Percentiles rank a stretch among this genome's conserved stretches.
phyloP scores from a whole-genome alignment of 2,113 vertebrate genomes.

The Macrotis lagotis region DNA sequence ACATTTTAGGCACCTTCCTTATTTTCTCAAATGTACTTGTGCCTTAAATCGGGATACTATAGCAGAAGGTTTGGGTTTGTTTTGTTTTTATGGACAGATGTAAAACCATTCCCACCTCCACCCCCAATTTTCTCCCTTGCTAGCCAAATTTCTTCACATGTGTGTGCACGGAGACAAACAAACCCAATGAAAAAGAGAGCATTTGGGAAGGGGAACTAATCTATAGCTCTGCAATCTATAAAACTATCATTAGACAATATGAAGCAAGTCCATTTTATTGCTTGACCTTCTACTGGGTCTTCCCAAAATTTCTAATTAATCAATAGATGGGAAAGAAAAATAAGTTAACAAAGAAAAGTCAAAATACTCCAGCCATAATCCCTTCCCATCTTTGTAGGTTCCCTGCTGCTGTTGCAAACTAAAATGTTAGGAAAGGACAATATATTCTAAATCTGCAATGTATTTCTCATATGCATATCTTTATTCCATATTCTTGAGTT shows the following conservation, averaged over 20 bases:
- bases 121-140: not conserved
- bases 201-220: not conserved
- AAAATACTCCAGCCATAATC: not conserved
- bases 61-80: not conserved
- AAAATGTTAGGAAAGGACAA: not conserved
- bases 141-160: not conserved
- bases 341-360: constrained; percentile 40
- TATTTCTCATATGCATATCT: not conserved
- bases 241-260: not conserved
- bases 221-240: too few relatives aligned
- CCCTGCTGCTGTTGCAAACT: constrained; percentile 2
- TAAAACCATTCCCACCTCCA: not conserved
- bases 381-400: not conserved
- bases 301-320: constrained; percentile 42
- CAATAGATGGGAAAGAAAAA: constrained; percentile 3
- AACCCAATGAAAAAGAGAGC: not conserved
- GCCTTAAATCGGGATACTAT: not conserved
- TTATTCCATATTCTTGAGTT: constrained; percentile 7
- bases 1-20: not conserved
- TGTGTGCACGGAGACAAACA: not conserved
- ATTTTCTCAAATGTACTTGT: not conserved
- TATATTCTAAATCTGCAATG: not conserved
- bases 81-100: not conserved
- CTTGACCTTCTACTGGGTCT: constrained; percentile 7
- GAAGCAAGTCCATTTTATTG: not conserved